Conservation (phyloP, 2,797 vertebrate species). For the Gastrophryne carolinensis region DNA sequence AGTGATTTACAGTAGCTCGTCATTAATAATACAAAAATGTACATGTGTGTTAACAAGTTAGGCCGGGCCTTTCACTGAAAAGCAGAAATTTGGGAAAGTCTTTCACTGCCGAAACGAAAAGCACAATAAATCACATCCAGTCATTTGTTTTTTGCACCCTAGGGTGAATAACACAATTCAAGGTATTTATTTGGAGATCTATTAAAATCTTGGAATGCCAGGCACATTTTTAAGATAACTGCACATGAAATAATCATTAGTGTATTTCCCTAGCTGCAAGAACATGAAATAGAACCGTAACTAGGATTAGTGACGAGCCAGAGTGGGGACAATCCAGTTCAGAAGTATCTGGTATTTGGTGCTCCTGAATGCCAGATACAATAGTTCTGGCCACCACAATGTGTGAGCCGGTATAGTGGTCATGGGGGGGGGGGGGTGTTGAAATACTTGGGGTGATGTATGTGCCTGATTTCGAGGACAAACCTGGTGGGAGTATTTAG, state of each 20-base stretch:
- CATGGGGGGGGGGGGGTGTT: too few relatives aligned
- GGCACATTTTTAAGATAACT: neutral
- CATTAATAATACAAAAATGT: conserved; percentile 86
- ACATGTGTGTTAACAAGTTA: conserved; percentile 92
- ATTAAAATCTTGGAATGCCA: conserved; percentile 13
- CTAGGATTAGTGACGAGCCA: too few relatives aligned
- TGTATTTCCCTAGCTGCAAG: neutral
- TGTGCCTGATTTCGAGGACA: too few relatives aligned
- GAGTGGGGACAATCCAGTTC: too few relatives aligned
- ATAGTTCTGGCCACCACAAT: too few relatives aligned
- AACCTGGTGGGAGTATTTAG: too few relatives aligned
- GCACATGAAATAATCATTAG: neutral
- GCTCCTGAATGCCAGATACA: too few relatives aligned
- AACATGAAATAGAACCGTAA: neutral
- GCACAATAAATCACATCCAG: conserved; percentile 53
- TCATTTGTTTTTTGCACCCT: conserved; percentile 49
- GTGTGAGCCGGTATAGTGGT: too few relatives aligned
- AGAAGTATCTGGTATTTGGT: too few relatives aligned
- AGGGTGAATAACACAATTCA: conserved; percentile 50
- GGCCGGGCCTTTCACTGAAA: conserved; percentile 65
- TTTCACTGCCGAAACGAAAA: conserved; percentile 54
- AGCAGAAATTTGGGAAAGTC: conserved; percentile 55
- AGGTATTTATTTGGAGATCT: conserved; percentile 29
- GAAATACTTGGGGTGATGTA: too few relatives aligned
- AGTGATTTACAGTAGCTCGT: conserved; percentile 75